These are phyloP conservation scores for Tetanocera ferruginea DNA, from an alignment of 2,888 invertebrate genomes.

Conservation along the genomic window DNA sequence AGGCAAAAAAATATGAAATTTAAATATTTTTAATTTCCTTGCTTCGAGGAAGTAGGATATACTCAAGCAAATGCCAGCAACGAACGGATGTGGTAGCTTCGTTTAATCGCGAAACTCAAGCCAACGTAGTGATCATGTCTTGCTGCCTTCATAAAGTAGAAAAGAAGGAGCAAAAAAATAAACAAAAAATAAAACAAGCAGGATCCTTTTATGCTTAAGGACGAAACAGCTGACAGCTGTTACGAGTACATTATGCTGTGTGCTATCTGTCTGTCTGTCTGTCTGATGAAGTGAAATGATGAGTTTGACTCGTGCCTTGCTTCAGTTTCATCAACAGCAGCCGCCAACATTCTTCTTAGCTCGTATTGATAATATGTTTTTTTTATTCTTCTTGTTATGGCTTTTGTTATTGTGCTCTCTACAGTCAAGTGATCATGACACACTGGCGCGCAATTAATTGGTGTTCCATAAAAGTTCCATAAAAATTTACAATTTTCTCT, in stretches of 20 bases:
- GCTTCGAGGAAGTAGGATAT: constrained; percentile 26
- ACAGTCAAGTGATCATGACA: neutral
- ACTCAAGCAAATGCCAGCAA: neutral
- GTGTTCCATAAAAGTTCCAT: too few relatives aligned
- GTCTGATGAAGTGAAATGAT: neutral
- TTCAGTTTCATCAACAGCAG: constrained; percentile 35
- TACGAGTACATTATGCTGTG: constrained; percentile 36
- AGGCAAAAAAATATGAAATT: neutral
- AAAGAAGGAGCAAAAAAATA: neutral
- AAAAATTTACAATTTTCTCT: too few relatives aligned
- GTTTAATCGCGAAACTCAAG: constrained; percentile 54
- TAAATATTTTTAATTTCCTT: neutral
- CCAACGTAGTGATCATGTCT: constrained; percentile 13
- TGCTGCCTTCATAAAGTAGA: neutral
- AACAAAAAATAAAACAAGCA: neutral
- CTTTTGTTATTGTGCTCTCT: neutral
- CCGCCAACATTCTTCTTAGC: constrained; percentile 20
- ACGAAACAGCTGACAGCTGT: constrained; percentile 59
- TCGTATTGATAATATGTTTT: neutral
- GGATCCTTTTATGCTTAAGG: neutral
- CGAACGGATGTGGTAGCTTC: constrained; percentile 57
- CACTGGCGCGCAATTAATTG: neutral
- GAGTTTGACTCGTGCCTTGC: constrained; percentile 55
- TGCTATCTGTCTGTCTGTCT: neutral
- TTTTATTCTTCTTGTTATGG: neutral